A percentile compares a stretch with the other conserved stretches of the same genome.
phyloP scores from a whole-genome alignment of 2,888 invertebrate species.

The Pherbina coryleti region DNA sequence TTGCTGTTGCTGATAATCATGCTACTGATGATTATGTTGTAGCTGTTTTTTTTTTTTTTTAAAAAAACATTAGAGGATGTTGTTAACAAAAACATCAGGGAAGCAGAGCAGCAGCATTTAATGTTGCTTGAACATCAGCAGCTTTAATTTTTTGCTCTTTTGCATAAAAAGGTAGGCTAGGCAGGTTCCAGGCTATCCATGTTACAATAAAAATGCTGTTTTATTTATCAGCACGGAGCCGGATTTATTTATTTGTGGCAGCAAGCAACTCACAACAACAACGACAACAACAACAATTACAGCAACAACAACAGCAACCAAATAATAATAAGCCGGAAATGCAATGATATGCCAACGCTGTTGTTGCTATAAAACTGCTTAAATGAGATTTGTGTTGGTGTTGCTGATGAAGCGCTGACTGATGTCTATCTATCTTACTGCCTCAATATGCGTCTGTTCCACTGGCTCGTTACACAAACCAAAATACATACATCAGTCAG shows the following conservation, averaged over 20 bases:
- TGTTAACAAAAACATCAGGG: not conserved
- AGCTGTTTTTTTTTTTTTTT: not conserved
- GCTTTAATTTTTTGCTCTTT: too few relatives aligned
- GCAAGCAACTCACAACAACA: conserved; percentile 24
- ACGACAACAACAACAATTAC: too few relatives aligned
- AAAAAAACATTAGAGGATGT: not conserved
- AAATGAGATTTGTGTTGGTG: conserved; percentile 1
- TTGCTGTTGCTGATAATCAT: conserved; percentile 7
- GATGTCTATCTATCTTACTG: not conserved
- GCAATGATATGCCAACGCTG: not conserved
- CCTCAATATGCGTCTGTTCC: not conserved
- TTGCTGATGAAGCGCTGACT: not conserved
- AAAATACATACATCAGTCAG: too few relatives aligned
- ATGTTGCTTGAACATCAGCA: too few relatives aligned
- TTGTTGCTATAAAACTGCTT: not conserved
- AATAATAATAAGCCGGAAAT: not conserved
- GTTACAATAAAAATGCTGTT: too few relatives aligned
- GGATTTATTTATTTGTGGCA: conserved; percentile 11
- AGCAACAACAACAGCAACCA: not conserved
- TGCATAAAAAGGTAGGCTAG: too few relatives aligned
- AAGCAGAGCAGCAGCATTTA: too few relatives aligned
- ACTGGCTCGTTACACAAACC: not conserved
- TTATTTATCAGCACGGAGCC: too few relatives aligned
- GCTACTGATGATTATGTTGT: not conserved
- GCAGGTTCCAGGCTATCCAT: too few relatives aligned